A percentile compares a stretch with the other conserved stretches of the same genome.
phyloP scores from a whole-genome alignment of 2,113 vertebrate species.

The Cisticola juncidis region DNA sequence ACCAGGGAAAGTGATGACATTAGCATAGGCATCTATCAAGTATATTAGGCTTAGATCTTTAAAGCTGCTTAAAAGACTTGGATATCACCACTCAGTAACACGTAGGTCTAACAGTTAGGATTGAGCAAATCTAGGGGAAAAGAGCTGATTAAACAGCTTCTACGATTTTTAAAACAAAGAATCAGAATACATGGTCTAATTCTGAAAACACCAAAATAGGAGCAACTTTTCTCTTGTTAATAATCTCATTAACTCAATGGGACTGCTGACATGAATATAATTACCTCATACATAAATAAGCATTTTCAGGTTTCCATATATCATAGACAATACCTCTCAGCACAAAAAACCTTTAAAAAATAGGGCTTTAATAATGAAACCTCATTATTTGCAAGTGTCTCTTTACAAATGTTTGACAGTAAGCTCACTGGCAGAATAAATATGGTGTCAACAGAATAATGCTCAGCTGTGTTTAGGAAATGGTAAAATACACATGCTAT shows the following conservation, averaged over 20 bases:
- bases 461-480: background rate
- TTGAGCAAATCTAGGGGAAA: background rate
- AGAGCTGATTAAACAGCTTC: background rate
- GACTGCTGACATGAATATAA: conserved; percentile 21
- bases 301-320: background rate
- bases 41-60: background rate
- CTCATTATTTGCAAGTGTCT: conserved; percentile 18
- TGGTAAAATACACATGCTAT: background rate
- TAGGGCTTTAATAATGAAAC: conserved; percentile 9
- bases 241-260: conserved; percentile 41
- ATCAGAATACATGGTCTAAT: background rate
- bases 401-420: background rate
- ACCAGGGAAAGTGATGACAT: background rate
- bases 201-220: background rate
- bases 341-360: background rate
- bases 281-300: conserved; percentile 25
- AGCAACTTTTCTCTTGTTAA: conserved; percentile 7
- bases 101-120: background rate
- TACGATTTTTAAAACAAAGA: background rate
- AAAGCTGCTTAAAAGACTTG: conserved; percentile 36
- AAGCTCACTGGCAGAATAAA: background rate
- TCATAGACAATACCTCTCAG: background rate
- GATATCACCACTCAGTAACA: background rate
- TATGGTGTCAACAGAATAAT: background rate
- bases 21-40: background rate